Base-by-base conservation (phyloP, 30 jellyfish, hydroid and myxozoan genomes). In the Morbakka virulenta region DNA sequence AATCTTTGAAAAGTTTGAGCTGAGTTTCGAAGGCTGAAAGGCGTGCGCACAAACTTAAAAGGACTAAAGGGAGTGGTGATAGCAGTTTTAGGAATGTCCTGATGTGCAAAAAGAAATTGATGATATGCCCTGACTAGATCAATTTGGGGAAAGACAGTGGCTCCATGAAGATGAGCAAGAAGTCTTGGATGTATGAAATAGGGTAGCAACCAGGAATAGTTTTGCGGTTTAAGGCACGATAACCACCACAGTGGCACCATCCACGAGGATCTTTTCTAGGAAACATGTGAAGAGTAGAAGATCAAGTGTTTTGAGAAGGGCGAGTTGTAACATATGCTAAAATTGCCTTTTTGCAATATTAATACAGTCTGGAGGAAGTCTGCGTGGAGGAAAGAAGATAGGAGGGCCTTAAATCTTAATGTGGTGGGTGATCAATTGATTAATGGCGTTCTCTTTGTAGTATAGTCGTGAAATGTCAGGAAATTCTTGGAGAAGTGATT, bases 301-400 rank as follows among this genome's bases (percentile, higher is more conserved):
- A 74, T 87, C 91, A 79, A 50, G 27, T 51, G 77, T 78, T 67
- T 1, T 30, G 2, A 1, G 91, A 79, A 13, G 87, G 35, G 89
- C 94, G 72, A 81, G 94, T 47, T 71, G 89, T 20, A 70, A 81
- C 94, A 81, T 81, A 35, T 61, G 80, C 21, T 81, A 88, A 62
- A 81, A 72, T 31, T 81, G 82, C 0, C 50, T 27, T 41, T 66
- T 70, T 25, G 94, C 94, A 24, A 66, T 50, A 26, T 28, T 73
- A 25, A 81, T 1, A 17, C 86, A 49, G 50, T 79, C 91, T 12
- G 77, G 79, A 28, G 89, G 62, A 33, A 79, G 91, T 13, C 91
- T 75, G 26, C 88, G 91, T 2, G 91, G 81, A 2, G 62, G 79
- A 57, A 69, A 13, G 52, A 62, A 77, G 27, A 30, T 62, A 64